Evolutionary conservation across 2,797 vertebrate genomes (phyloP).

Genomic region (Valencia hispanica): DNA sequence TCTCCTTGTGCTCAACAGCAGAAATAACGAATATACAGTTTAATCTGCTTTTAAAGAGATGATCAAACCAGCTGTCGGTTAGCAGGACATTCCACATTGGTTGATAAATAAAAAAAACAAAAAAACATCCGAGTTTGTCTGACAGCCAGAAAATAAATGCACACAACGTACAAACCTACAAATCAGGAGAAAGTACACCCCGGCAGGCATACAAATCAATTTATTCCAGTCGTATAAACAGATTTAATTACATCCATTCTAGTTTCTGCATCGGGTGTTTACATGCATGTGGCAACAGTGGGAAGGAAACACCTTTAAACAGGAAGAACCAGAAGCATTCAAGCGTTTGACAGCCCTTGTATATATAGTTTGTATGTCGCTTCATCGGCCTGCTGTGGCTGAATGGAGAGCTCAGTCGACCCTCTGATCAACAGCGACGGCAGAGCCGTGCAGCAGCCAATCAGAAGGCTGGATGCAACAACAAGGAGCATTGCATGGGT

Average conservation of each 20-base stretch:
- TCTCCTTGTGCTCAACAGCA: too few species aligned
- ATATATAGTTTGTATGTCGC: too few species aligned
- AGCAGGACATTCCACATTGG: background rate
- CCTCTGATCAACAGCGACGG: constrained; percentile 35
- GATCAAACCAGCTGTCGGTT: background rate
- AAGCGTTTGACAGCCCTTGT: too few species aligned
- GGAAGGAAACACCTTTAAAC: too few species aligned
- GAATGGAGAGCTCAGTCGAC: constrained; percentile 58
- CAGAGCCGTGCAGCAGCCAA: background rate
- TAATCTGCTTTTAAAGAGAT: background rate
- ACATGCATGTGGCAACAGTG: too few species aligned
- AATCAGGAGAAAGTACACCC: background rate
- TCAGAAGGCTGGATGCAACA: background rate
- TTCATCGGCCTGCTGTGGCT: constrained; percentile 51
- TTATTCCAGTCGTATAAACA: too few species aligned
- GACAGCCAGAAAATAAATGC: background rate
- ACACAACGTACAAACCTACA: background rate
- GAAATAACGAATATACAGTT: too few species aligned
- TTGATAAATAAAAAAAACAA: background rate
- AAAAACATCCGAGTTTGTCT: background rate
- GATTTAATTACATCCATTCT: too few species aligned
- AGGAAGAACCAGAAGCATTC: too few species aligned
- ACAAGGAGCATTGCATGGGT: constrained; percentile 1
- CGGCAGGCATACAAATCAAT: background rate
- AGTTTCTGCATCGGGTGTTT: too few species aligned